Evolutionary conservation across 2,888 invertebrate species (phyloP).

Genomic region (Tuta absoluta): DNA sequence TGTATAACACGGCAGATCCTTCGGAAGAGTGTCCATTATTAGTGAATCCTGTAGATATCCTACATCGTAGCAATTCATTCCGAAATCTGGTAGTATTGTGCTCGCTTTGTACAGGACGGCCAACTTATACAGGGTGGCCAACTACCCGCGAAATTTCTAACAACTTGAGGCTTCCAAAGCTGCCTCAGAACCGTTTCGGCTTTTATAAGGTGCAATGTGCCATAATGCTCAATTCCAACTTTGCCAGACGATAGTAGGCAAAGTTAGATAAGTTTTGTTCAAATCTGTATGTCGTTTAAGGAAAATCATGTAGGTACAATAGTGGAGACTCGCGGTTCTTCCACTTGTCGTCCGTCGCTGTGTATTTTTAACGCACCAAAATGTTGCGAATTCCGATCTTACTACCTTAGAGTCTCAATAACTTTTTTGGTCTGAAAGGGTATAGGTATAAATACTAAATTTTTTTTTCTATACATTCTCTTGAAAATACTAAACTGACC

Average conservation of each 20-base stretch:
- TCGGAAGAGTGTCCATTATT: too few relatives aligned
- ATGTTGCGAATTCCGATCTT: too few relatives aligned
- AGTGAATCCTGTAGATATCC: too few relatives aligned
- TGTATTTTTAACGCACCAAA: too few relatives aligned
- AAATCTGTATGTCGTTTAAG: slow-evolving; percentile 10
- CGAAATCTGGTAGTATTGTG: slow-evolving; percentile 4
- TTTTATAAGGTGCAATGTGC: slow-evolving; percentile 20
- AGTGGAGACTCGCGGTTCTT: too few relatives aligned
- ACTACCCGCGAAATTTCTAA: slow-evolving; percentile 19
- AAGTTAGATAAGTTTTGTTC: slow-evolving; percentile 14
- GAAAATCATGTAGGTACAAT: not conserved
- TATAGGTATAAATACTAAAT: too few relatives aligned
- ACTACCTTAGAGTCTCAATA: too few relatives aligned
- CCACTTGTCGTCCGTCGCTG: too few relatives aligned
- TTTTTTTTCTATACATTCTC: too few relatives aligned
- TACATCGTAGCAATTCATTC: not conserved
- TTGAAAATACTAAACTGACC: too few relatives aligned
- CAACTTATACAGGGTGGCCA: not conserved
- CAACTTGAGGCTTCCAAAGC: slow-evolving; percentile 13
- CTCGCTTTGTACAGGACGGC: not conserved
- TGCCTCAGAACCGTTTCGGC: slow-evolving; percentile 7
- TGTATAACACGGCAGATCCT: too few relatives aligned
- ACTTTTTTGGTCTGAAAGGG: too few relatives aligned
- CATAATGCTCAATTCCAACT: slow-evolving; percentile 18
- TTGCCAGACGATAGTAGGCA: not conserved